Evolutionary conservation across 1,140 invertebrate genomes (phyloP).

Genomic region (Andrena cerasifolii): DNA sequence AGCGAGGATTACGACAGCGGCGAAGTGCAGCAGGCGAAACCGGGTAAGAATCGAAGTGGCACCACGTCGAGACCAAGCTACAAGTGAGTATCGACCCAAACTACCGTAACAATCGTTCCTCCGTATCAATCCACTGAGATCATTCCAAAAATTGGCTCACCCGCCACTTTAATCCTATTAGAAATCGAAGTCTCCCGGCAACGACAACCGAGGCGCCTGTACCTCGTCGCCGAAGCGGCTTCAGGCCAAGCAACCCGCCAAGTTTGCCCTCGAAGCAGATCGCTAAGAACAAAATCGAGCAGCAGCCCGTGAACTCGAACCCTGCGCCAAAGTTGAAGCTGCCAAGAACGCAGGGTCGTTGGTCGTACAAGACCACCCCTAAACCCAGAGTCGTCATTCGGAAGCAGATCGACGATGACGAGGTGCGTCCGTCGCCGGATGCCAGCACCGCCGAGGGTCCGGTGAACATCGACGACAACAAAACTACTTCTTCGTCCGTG

Average conservation of each 20-base stretch:
- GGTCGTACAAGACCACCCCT: conserved; percentile 94
- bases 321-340: conserved; percentile 86
- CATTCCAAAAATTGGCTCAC: no score
- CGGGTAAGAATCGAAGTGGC: conserved; percentile 67
- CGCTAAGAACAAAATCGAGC: conserved; percentile 64
- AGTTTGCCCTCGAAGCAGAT: conserved; percentile 61
- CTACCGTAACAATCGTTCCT: no score
- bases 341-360: conserved; percentile 89
- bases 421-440: conserved; percentile 70
- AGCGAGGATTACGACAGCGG: conserved; percentile 76
- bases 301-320: conserved; percentile 28
- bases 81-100: conserved; percentile 69
- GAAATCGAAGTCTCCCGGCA: conserved; percentile 73
- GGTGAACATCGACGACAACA: conserved; percentile 55
- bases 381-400: conserved; percentile 92
- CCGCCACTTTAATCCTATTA: conserved; percentile 40
- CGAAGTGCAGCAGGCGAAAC: conserved; percentile 66
- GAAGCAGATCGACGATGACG: conserved; percentile 85
- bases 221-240: conserved; percentile 75
- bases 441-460: conserved; percentile 53
- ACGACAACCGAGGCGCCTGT: conserved; percentile 75
- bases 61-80: conserved; percentile 74
- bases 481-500: background rate
- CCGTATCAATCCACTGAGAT: no score
- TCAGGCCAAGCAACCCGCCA: conserved; percentile 73